Conservation (phyloP, 1,140 invertebrate species). For the Chrysomallon squamiferum region DNA sequence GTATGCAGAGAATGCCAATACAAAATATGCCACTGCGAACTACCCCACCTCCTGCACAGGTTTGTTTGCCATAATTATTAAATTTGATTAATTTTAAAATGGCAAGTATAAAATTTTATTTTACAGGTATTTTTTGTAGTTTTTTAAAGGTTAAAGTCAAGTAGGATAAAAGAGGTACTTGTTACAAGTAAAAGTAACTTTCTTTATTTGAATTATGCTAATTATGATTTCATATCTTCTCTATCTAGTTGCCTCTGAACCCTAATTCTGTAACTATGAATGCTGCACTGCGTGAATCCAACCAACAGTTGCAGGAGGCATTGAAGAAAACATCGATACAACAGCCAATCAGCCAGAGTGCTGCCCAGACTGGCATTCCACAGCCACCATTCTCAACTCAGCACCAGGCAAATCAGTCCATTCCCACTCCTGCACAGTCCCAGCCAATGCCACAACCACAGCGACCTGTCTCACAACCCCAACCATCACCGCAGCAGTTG, state of each 20-base stretch:
- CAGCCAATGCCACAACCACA: conserved; percentile 5
- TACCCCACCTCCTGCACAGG: conserved; percentile 20
- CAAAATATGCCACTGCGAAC: conserved; percentile 10
- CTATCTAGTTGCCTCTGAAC: conserved; percentile 8
- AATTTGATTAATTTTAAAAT: too few species aligned
- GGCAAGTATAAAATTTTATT: too few species aligned
- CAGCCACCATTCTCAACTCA: conserved; percentile 3
- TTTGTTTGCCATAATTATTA: too few species aligned
- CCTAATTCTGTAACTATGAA: conserved; percentile 11
- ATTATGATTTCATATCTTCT: too few species aligned
- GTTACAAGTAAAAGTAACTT: too few species aligned
- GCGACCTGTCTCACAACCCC: conserved; percentile 16
- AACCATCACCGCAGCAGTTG: conserved; percentile 11
- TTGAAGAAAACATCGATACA: conserved; percentile 30
- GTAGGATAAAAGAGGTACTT: too few species aligned
- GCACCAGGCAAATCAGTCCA: neutral
- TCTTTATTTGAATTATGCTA: too few species aligned
- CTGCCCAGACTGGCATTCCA: neutral
- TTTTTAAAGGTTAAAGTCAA: too few species aligned
- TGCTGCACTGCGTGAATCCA: conserved; percentile 31
- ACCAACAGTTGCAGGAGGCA: conserved; percentile 36
- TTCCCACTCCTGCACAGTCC: neutral
- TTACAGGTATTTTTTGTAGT: too few species aligned
- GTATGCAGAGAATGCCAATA: conserved; percentile 12
- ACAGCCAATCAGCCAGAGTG: neutral